Evolutionary conservation across 2,888 invertebrate genomes (phyloP).

Genomic region (Parnassius orleans): DNA sequence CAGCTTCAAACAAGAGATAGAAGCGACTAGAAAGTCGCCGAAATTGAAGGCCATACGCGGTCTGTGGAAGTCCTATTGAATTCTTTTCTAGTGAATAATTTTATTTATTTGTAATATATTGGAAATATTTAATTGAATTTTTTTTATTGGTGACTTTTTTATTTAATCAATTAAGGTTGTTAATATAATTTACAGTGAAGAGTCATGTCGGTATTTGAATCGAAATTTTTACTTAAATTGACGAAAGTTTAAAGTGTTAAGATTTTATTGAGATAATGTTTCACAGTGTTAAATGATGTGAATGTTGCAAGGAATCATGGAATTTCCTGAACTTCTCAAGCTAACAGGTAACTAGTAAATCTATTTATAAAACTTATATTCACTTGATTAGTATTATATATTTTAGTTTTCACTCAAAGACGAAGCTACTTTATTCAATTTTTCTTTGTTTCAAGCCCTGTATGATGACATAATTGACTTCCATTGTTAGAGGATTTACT

Average conservation of each 20-base stretch:
- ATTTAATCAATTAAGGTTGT: slow-evolving; percentile 13
- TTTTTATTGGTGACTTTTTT: slow-evolving; percentile 15
- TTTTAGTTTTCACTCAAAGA: no score
- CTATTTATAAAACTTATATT: background rate
- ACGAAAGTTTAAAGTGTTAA: slow-evolving; percentile 12
- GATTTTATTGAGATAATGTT: background rate
- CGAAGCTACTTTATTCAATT: no score
- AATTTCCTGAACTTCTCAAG: background rate
- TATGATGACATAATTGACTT: no score
- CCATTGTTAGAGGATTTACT: no score
- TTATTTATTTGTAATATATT: slow-evolving; percentile 26
- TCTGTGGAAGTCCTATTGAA: slow-evolving; percentile 75
- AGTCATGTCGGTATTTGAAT: slow-evolving; percentile 17
- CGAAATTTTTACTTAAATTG: slow-evolving; percentile 19
- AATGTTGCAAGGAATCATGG: slow-evolving; percentile 7
- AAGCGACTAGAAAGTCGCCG: slow-evolving; percentile 70
- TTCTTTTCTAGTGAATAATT: slow-evolving; percentile 18
- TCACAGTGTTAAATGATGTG: slow-evolving; percentile 1
- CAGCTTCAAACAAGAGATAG: slow-evolving; percentile 73
- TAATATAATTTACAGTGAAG: slow-evolving; percentile 5
- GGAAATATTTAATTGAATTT: slow-evolving; percentile 19
- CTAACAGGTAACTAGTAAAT: slow-evolving; percentile 4
- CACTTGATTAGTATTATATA: no score
- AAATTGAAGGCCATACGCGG: slow-evolving; percentile 75
- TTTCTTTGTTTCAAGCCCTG: no score